Conservation (phyloP, 2,113 vertebrate genomes). For the Pogonocichla stellata region DNA sequence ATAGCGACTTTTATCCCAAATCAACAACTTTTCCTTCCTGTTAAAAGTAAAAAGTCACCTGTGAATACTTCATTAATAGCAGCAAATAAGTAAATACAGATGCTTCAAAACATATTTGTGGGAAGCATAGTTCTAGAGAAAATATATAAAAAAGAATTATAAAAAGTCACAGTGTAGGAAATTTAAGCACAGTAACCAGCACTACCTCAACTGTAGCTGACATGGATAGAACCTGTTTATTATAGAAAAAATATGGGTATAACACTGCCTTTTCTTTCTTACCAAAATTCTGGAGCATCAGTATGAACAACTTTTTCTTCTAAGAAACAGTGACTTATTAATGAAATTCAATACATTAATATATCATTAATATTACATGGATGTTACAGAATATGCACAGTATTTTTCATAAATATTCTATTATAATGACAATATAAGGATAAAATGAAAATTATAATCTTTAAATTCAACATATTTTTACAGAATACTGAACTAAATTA, state of each 20-base stretch:
- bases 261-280: not conserved
- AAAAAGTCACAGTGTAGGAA: not conserved
- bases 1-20: constrained; percentile 68
- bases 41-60: not conserved
- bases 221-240: not conserved
- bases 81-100: not conserved
- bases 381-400: not conserved
- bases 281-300: not conserved
- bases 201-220: not conserved
- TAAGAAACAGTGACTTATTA: not conserved
- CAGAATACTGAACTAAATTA: not conserved
- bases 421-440: not conserved
- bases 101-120: not conserved
- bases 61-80: not conserved
- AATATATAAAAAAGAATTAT: not conserved
- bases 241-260: not conserved
- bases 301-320: not conserved
- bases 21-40: constrained; percentile 18
- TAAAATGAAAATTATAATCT: not conserved
- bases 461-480: not conserved
- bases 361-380: not conserved
- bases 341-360: not conserved
- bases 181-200: not conserved
- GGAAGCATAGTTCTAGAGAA: not conserved
- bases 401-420: not conserved